Base-by-base conservation (phyloP, 64 coral and sea anemone species). In the Orbicella faveolata region DNA sequence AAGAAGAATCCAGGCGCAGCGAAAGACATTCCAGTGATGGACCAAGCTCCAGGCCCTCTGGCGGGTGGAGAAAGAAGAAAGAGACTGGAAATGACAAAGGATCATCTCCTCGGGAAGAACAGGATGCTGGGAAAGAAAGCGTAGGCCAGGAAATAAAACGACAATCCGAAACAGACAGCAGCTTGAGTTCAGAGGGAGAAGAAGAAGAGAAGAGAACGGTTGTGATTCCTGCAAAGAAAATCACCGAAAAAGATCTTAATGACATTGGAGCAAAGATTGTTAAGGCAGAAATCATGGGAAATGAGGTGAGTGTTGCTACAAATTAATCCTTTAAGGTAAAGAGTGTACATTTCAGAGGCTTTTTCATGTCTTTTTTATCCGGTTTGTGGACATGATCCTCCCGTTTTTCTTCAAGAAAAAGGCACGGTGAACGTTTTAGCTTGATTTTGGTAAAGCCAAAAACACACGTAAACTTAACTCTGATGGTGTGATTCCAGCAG, bases 41-140 rank as follows among this genome's bases (percentile, higher is more conserved):
- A 41, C 39, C 70, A 72, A 54, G 41, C 44, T 75, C 54, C 51
- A 87, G 73, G 17, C 53, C 78, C 34, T 92, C 94, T 48, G 94
- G 88, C 13, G 88, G 95, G 17, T 96, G 95, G 95, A 93, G 75
- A 74, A 96, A 93, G 83, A 93, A 93, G 77, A 6, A 44, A 30
- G 83, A 76, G 64, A 90, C 36, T 74, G 79, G 65, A 57, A 78
- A 35, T 48, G 68, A 77, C 17, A 35, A 83, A 89, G 23, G 17
- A 21, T 6, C 59, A 36, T 39, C 66, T 8, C 17, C 80, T 12
- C n/a, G 0, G 52, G 57, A 59, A 34, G 66, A 17, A 9, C 34
- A 84, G n/a, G 23, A 17, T 33, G 37, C 25, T 35, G 39, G 17
- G 15, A 44, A 1, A 9, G 39, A 80, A 34, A 19, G 76, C 14